These are phyloP conservation scores for Spinus pinus DNA, from an alignment of 2,797 vertebrate species.

Conservation along the genomic window DNA sequence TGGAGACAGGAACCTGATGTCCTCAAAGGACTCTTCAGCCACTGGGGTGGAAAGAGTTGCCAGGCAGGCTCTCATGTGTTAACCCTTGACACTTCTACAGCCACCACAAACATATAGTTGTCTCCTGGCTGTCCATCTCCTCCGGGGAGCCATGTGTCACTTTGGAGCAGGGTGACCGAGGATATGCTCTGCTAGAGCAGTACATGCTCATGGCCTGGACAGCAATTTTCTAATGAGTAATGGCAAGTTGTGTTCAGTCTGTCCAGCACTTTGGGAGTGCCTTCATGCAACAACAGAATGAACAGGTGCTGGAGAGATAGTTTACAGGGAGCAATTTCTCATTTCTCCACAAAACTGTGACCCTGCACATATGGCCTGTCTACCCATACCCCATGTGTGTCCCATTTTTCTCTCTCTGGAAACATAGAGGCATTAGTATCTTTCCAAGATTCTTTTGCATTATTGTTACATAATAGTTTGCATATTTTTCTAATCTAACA, in stretches of 20 bases:
- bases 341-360: not conserved
- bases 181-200: not conserved
- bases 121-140: not conserved
- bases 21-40: not conserved
- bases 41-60: not conserved
- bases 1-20: not conserved
- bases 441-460: not conserved
- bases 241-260: not conserved
- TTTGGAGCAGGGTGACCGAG: not conserved
- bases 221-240: not conserved
- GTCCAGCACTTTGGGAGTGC: not conserved
- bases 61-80: not conserved
- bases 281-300: not conserved
- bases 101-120: not conserved
- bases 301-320: not conserved
- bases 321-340: not conserved
- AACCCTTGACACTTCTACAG: not conserved
- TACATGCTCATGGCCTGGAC: not conserved
- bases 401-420: not conserved
- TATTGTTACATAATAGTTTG: not conserved
- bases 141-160: rapidly evolving
- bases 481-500: not conserved
- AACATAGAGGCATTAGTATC: not conserved
- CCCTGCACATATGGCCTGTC: not conserved
- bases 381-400: not conserved